Conservation (phyloP, 2,888 invertebrate genomes). For the Lepidonotus clava region DNA sequence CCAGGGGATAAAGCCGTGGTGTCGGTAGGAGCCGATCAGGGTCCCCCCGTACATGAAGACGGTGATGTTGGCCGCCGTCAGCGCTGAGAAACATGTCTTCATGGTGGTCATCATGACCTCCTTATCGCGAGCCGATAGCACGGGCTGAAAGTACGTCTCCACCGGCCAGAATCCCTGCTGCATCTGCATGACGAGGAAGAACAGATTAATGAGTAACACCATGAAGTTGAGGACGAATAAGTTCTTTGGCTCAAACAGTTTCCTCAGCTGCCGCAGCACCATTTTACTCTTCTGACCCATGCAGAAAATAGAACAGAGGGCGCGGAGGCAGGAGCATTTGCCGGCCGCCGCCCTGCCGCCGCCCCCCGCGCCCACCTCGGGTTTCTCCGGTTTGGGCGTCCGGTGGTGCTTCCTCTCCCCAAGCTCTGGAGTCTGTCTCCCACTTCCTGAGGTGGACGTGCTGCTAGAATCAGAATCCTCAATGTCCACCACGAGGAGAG, state of each 20-base stretch:
- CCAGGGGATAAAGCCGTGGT: conserved; percentile 71
- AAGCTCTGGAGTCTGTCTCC: neutral
- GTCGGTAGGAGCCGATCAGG: conserved; percentile 68
- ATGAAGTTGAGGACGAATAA: conserved; percentile 55
- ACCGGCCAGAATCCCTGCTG: conserved; percentile 61
- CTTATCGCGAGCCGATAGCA: conserved; percentile 35
- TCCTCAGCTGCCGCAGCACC: conserved; percentile 33
- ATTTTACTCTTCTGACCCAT: conserved; percentile 43
- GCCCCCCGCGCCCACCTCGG: neutral
- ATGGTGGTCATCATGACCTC: conserved; percentile 56
- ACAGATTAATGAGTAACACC: conserved; percentile 56
- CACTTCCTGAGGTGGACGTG: conserved; percentile 20
- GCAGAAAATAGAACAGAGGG: conserved; percentile 13
- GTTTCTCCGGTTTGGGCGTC: conserved; percentile 9
- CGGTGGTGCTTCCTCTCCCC: neutral
- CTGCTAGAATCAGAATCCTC: conserved; percentile 32
- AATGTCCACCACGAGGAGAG: conserved; percentile 29
- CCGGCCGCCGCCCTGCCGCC: neutral
- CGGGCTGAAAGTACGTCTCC: conserved; percentile 59
- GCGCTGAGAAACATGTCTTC: conserved; percentile 12
- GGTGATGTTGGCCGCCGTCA: conserved; percentile 54
- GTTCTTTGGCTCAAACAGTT: conserved; percentile 55
- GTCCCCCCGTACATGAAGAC: conserved; percentile 68
- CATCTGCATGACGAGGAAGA: conserved; percentile 59
- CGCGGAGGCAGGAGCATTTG: neutral